Percentiles rank a stretch among this genome's conserved stretches.
phyloP scores from a whole-genome alignment of 1,140 invertebrate species.

The Caenorhabditis remanei region DNA sequence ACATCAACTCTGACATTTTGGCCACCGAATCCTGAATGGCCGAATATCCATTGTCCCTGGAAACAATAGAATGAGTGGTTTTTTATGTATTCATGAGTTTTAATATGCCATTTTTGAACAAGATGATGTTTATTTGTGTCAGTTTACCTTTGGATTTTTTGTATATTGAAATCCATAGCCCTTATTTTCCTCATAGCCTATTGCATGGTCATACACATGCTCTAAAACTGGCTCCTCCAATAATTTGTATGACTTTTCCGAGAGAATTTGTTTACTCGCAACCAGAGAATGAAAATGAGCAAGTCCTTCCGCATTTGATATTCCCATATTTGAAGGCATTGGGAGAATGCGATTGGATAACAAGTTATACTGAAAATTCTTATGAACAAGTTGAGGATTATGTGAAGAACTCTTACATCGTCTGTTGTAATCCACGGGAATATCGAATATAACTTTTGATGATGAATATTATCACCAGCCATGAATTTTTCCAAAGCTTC shows the following conservation, averaged over 20 bases:
- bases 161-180: conserved; percentile 65
- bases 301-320: conserved; percentile 61
- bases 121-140: background rate
- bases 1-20: conserved; percentile 68
- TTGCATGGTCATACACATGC: conserved; percentile 50
- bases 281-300: conserved; percentile 63
- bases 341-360: conserved; percentile 60
- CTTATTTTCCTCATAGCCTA: conserved; percentile 59
- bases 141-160: conserved; percentile 59
- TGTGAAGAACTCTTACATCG: conserved; percentile 26
- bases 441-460: conserved; percentile 61
- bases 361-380: conserved; percentile 64
- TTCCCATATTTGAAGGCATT: conserved; percentile 68
- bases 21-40: conserved; percentile 66
- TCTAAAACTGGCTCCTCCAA: conserved; percentile 48
- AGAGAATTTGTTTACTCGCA: conserved; percentile 46
- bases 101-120: background rate
- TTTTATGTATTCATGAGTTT: background rate
- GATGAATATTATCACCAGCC: conserved; percentile 56
- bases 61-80: background rate
- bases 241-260: conserved; percentile 6
- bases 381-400: background rate
- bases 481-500: conserved; percentile 62
- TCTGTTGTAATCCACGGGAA: conserved; percentile 65
- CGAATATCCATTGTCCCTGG: conserved; percentile 67